Conservation (phyloP, 2,888 invertebrate genomes). For the Agrochola circellaris region DNA sequence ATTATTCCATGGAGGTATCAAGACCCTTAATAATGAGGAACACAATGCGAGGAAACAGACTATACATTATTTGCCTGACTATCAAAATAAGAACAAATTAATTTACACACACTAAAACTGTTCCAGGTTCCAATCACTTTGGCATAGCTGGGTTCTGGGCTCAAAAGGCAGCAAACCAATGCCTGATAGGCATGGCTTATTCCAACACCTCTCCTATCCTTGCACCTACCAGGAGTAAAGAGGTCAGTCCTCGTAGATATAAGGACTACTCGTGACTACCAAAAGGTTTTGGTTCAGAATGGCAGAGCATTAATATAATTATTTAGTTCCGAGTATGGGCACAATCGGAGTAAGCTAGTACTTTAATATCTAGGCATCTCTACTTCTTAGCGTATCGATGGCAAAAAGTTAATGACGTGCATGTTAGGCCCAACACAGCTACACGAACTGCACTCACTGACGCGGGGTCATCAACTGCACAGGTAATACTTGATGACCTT, state of each 20-base stretch:
- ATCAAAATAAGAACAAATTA: not conserved
- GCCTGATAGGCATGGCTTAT: constrained; percentile 95
- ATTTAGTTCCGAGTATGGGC: not conserved
- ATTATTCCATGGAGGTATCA: not conserved
- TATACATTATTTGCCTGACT: too few relatives aligned
- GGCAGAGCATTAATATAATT: not conserved
- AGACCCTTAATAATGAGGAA: not conserved
- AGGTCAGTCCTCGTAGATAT: constrained; percentile 79
- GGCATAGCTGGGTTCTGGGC: constrained; percentile 97
- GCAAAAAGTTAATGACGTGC: too few relatives aligned
- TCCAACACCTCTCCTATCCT: constrained; percentile 98
- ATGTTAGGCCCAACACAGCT: too few relatives aligned
- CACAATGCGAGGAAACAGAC: not conserved
- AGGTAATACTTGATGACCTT: too few relatives aligned
- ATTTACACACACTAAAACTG: not conserved
- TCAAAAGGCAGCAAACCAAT: constrained; percentile 93
- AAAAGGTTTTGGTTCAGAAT: not conserved
- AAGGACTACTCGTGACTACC: not conserved
- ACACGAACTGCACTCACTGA: too few relatives aligned
- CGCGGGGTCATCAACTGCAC: too few relatives aligned
- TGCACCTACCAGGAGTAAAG: constrained; percentile 95
- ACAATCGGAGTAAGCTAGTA: not conserved
- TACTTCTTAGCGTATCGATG: too few relatives aligned
- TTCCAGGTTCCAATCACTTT: constrained; percentile 95
- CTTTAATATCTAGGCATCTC: not conserved